Evolutionary conservation across 2,888 invertebrate species (phyloP).

Genomic region (Dascillus cervinus): DNA sequence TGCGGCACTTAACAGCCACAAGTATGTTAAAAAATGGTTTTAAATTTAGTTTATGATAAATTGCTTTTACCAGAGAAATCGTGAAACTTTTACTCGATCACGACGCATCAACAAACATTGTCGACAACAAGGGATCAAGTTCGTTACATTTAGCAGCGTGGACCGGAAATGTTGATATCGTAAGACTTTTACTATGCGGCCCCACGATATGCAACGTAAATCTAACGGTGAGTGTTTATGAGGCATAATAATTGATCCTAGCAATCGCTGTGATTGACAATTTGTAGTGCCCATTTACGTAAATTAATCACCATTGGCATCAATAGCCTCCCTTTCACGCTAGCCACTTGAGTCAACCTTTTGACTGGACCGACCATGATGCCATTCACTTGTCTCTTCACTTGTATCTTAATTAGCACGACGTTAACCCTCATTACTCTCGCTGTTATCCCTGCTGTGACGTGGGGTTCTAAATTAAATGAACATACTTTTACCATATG

Average conservation of each 20-base stretch:
- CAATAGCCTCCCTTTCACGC: slow-evolving; percentile 32
- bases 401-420: slow-evolving; percentile 27
- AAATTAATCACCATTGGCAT: slow-evolving; percentile 33
- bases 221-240: slow-evolving; percentile 57
- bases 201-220: slow-evolving; percentile 80
- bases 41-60: slow-evolving; percentile 2
- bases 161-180: slow-evolving; percentile 87
- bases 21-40: slow-evolving; percentile 48
- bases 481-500: background rate
- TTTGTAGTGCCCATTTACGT: slow-evolving; percentile 29
- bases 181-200: slow-evolving; percentile 71
- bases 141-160: slow-evolving; percentile 91
- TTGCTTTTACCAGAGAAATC: slow-evolving; percentile 60
- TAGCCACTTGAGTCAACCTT: slow-evolving; percentile 35
- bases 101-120: slow-evolving; percentile 82
- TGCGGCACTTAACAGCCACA: slow-evolving; percentile 88
- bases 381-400: slow-evolving; percentile 20
- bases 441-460: slow-evolving; percentile 8
- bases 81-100: slow-evolving; percentile 75
- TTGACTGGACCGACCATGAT: slow-evolving; percentile 20
- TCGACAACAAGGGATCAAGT: slow-evolving; percentile 85
- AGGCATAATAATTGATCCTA: slow-evolving; percentile 9
- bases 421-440: slow-evolving; percentile 25
- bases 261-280: slow-evolving; percentile 33
- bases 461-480: slow-evolving; percentile 5